Base-by-base conservation (phyloP, 2,113 vertebrate species). In the Ptyas mucosa region DNA sequence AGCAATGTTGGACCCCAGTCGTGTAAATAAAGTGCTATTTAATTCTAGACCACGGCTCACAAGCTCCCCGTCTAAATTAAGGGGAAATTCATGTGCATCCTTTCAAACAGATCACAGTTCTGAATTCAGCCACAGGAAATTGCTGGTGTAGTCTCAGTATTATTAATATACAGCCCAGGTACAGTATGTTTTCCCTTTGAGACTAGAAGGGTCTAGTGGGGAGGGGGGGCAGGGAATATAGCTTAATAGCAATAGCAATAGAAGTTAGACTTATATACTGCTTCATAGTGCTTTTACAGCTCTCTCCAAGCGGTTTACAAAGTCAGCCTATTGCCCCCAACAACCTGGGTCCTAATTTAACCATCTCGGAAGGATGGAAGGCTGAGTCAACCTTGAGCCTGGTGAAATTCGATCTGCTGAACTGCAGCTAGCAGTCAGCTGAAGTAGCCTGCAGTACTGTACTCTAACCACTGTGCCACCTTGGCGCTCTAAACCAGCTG, bases 191-290 rank as follows among this genome's bases (percentile, higher is more conserved):
- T 75, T 46, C 24, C 29, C 34, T 46, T 81, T 49, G 24, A 21
- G 7, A 51, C 1, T 39, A 81, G 34, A 81, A 34, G 18, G 75
- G n/a, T n/a, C n/a, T n/a, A 11, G 3, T 11, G 26, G 9, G 8
- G 9, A 8, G 3, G 8, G 21, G 1, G 1, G n/a, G 39, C 15
- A 1, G 15, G 26, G 9, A 3, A 69, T 1, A 2, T 26, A 24
- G 11, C 49, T 87, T 90, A 93, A 4, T 46, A 46, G 46, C 46
- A 49, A 49, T 49, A 49, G 46, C 46, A 49, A 49, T 49, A 49
- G 46, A 5, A 49, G 5, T 49, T 49, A 49, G 46, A 49, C 6
- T 49, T 49, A 49, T 49, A 49, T 49, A 49, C 46, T 1, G 46
- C 46, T 49, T 49, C 46, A 7, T 49, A 49, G 46, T 49, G 46